Percentiles rank a stretch among this genome's conserved stretches.
Conservation (phyloP, 35 echinoderm and acorn worm genomes). For the Ptychodera flava region DNA sequence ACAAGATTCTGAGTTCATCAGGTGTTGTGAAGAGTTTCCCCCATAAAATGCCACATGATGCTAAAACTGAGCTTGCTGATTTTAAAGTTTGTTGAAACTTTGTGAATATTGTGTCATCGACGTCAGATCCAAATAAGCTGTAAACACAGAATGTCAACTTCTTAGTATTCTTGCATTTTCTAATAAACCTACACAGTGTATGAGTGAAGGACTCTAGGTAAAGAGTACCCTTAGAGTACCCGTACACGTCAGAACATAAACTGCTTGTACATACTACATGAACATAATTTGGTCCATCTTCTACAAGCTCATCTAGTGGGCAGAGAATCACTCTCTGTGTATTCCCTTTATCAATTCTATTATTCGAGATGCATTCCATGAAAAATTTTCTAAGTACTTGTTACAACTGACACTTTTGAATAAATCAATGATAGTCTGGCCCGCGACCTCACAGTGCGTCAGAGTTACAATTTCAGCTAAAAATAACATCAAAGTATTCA, state of each 20-base stretch:
- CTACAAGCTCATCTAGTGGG: neutral
- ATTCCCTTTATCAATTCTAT: neutral
- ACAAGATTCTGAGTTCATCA: too few species aligned
- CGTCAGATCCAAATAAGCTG: neutral
- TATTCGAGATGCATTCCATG: neutral
- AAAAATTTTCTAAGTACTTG: neutral
- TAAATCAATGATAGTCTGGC: neutral
- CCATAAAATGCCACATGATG: too few species aligned
- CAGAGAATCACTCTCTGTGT: neutral
- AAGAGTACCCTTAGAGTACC: too few species aligned
- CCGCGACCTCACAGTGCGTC: neutral
- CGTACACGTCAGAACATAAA: neutral
- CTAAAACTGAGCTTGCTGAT: neutral
- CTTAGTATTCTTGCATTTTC: neutral
- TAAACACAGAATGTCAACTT: neutral
- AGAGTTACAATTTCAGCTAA: neutral
- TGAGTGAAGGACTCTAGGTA: too few species aligned
- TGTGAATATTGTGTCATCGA: neutral
- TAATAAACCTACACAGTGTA: neutral
- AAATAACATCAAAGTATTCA: neutral
- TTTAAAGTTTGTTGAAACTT: neutral
- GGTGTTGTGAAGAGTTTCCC: too few species aligned
- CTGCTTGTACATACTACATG: too few species aligned
- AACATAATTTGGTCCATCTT: neutral
- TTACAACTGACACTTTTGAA: neutral